Base-by-base conservation (phyloP, 2,797 vertebrate species). In the Cuculus canorus region DNA sequence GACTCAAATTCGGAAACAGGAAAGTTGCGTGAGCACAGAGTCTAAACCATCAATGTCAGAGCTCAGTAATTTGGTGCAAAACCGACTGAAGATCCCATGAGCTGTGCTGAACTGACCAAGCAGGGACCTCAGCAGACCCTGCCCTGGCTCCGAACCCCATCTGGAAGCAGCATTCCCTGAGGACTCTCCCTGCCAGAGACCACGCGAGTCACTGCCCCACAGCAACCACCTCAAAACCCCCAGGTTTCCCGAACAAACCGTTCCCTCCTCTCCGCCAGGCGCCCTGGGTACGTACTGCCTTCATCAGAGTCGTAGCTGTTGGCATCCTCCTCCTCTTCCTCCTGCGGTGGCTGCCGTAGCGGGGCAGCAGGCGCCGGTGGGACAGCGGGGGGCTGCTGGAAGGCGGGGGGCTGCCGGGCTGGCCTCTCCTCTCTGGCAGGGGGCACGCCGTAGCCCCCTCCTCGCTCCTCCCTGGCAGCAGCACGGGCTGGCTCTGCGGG, bases 221-320 rank as follows among this genome's bases (percentile, higher is more conserved):
- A 30, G 15, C 50, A 3, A 18, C 25, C 45, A 16, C 69, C 52
- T 11, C 85, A 61, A 47, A 47, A 57, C 57, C 2, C 43, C 57
- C 19, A 0, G 1, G 2, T 14, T 75, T 33, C 70, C 81, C 78
- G 25, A 17, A 37, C n/a, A 43, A 78, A 30, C 27, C 1, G 0
- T 21, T 22, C 41, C 43, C 30, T 10, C 35, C 61, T 25, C 17
- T 7, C 32, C 2, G 1, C 8, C 2, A 0, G 2, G 4, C 3
- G 1, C 30, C 30, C 47, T 0, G 1, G 3, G 1, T 86, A 98
- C 98, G 0, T 97, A 99, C 99, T 99, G 95, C 98, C 97, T 93
- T 99, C 99, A 27, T 99, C 99, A 0, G 99, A 99, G 92, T 99
- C 99, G 1, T 99, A 99, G 96, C 99, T 99, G 75, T 99, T 99